Conservation (phyloP, 1,140 invertebrate genomes). For the Brachionus koreanus region DNA sequence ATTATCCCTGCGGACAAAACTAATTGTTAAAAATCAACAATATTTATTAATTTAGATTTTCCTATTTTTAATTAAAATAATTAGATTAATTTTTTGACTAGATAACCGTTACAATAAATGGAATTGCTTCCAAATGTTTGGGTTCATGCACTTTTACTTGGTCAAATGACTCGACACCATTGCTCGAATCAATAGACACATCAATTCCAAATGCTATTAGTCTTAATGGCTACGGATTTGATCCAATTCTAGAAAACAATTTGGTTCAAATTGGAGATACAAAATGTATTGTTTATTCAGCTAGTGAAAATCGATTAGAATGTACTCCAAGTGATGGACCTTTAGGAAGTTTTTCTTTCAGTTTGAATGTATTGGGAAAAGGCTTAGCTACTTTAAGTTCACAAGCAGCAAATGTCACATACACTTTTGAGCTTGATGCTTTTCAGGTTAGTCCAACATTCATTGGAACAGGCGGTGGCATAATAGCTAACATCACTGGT, state of each 20-base stretch:
- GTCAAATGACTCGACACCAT: slow-evolving; percentile 47
- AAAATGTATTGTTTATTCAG: slow-evolving; percentile 46
- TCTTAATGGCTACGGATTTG: not conserved
- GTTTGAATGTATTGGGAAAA: slow-evolving; percentile 47
- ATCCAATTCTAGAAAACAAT: slow-evolving; percentile 45
- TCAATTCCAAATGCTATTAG: slow-evolving; percentile 26
- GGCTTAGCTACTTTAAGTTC: slow-evolving; percentile 39
- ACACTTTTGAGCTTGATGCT: slow-evolving; percentile 3
- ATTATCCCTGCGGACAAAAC: too few species aligned
- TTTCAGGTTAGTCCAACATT: not conserved
- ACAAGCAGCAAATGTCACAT: not conserved
- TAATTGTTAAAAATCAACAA: too few species aligned
- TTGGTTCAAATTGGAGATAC: slow-evolving; percentile 47
- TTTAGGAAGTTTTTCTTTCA: slow-evolving; percentile 47
- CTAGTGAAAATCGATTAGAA: slow-evolving; percentile 46
- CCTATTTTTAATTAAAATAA: too few species aligned
- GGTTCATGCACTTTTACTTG: slow-evolving; percentile 43
- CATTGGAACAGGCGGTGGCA: slow-evolving; percentile 45
- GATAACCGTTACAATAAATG: slow-evolving; percentile 49
- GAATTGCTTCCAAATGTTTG: slow-evolving; percentile 46
- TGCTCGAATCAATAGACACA: slow-evolving; percentile 46
- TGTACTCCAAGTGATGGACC: slow-evolving; percentile 49
- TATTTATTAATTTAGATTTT: too few species aligned
- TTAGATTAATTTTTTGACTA: slow-evolving; percentile 47
- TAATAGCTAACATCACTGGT: slow-evolving; percentile 47